Conservation (phyloP, 2,797 vertebrate species). For the Aldrovandia affinis region DNA sequence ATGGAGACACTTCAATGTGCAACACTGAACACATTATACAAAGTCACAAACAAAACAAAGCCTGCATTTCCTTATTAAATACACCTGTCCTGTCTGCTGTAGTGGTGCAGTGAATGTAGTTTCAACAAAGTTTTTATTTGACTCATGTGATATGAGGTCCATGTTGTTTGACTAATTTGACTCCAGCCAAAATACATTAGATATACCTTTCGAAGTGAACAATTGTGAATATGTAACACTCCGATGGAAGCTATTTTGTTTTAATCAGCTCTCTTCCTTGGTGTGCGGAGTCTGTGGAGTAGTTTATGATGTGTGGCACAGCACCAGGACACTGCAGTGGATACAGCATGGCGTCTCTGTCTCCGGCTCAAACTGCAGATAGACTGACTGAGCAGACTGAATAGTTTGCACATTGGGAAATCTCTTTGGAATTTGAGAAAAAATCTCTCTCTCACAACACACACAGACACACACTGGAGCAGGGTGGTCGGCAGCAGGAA, state of each 20-base stretch:
- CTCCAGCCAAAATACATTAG: background rate
- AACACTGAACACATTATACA: constrained; percentile 31
- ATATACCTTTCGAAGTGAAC: background rate
- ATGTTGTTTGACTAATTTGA: too few species aligned
- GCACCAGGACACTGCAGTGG: too few species aligned
- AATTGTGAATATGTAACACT: too few species aligned
- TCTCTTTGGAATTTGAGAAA: too few species aligned
- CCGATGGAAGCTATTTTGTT: too few species aligned
- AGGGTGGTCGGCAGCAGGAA: too few species aligned
- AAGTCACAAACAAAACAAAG: background rate
- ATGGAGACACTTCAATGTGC: constrained; percentile 36
- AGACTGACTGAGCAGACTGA: background rate
- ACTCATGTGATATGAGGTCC: too few species aligned
- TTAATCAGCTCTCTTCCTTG: too few species aligned
- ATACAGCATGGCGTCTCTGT: background rate
- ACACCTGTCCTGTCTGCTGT: background rate
- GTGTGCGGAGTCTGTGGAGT: background rate
- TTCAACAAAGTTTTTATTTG: constrained; percentile 1
- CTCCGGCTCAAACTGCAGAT: constrained; percentile 29
- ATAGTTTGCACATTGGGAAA: too few species aligned
- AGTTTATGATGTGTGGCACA: constrained; percentile 21
- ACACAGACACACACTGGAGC: too few species aligned
- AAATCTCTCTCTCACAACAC: too few species aligned
- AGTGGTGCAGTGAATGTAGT: background rate
- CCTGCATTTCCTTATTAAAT: background rate